phyloP scores from a whole-genome alignment of 2,888 invertebrate genomes.

The Antheraea yamamai region DNA sequence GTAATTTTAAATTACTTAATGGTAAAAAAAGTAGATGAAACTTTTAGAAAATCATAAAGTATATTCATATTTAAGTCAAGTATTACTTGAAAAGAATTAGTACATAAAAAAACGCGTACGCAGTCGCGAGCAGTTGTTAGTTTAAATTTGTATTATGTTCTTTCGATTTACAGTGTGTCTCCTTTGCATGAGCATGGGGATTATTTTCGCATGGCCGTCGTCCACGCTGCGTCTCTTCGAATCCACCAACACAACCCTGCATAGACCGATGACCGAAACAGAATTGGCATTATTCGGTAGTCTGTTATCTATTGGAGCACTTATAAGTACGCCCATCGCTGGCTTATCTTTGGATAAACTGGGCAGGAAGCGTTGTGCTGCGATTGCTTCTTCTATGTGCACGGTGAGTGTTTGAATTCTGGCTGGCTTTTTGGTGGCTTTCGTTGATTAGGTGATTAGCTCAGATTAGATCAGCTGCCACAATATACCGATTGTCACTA shows the following conservation, averaged over 20 bases:
- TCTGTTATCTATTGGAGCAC: constrained; percentile 43
- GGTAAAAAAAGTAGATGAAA: no score
- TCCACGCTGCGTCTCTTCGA: constrained; percentile 53
- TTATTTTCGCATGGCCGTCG: constrained; percentile 63
- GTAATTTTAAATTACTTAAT: no score
- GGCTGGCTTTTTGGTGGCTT: neutral
- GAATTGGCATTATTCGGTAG: constrained; percentile 51
- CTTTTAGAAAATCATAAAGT: no score
- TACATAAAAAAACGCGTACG: no score
- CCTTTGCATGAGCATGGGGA: constrained; percentile 39
- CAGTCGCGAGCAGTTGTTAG: no score
- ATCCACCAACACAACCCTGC: constrained; percentile 43
- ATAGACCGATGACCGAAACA: constrained; percentile 32
- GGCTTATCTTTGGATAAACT: constrained; percentile 31
- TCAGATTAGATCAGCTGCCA: neutral
- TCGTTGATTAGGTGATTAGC: neutral
- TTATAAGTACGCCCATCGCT: constrained; percentile 44
- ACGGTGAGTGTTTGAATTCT: constrained; percentile 36
- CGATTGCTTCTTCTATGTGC: constrained; percentile 34
- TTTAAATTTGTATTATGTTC: neutral
- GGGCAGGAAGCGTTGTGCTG: constrained; percentile 44
- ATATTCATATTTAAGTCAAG: no score
- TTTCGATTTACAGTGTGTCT: constrained; percentile 17
- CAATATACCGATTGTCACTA: neutral
- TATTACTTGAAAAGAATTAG: no score